Conservation (phyloP, 2,113 vertebrate species). For the Promerops cafer region DNA sequence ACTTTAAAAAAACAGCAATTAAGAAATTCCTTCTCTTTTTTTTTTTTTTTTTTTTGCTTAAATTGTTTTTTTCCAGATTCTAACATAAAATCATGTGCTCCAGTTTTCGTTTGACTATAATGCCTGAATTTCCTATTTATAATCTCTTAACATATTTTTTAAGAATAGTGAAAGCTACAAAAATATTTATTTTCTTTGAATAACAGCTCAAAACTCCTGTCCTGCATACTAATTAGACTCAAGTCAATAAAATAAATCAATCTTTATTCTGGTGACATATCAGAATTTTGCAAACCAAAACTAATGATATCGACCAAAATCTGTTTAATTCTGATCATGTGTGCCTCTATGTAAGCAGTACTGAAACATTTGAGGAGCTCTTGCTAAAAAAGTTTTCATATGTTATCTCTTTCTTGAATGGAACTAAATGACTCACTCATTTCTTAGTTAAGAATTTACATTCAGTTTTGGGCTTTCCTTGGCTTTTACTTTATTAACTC, state of each 20-base stretch:
- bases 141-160: background rate
- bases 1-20: conserved; percentile 41
- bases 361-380: background rate
- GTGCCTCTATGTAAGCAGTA: background rate
- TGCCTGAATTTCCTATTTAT: background rate
- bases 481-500: background rate
- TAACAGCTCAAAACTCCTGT: background rate
- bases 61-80: background rate
- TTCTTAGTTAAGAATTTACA: background rate
- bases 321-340: background rate
- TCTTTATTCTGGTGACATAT: background rate
- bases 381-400: background rate
- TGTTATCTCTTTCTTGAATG: background rate
- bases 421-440: background rate
- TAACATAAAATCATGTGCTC: background rate
- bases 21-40: background rate
- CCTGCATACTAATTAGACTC: background rate
- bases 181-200: background rate
- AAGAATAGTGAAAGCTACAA: background rate
- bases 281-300: background rate
- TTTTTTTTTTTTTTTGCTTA: background rate
- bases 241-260: background rate
- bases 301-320: background rate
- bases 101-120: background rate
- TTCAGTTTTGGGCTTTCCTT: background rate